Evolutionary conservation across 64 coral and sea anemone species (phyloP).

Genomic region (Montipora capricornis): DNA sequence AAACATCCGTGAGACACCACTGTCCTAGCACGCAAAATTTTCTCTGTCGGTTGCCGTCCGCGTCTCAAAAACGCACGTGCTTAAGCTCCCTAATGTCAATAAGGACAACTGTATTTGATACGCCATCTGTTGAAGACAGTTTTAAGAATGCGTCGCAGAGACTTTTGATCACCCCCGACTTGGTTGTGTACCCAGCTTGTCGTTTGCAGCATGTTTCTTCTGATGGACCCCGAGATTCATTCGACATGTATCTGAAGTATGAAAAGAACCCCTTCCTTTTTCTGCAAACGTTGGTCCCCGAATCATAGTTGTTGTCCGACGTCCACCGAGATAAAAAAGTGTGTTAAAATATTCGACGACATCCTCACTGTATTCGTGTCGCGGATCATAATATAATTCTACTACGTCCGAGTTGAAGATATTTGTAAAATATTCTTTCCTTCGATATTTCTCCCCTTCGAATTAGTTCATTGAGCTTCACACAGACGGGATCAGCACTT

Average conservation of each 20-base stretch:
- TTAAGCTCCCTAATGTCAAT: not conserved
- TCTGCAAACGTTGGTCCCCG: conserved; percentile 67
- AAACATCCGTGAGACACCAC: too few relatives aligned
- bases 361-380: conserved; percentile 54
- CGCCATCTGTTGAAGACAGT: conserved; percentile 24
- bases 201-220: conserved; percentile 12
- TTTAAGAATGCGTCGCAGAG: conserved; percentile 8
- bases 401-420: conserved; percentile 63
- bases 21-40: too few relatives aligned
- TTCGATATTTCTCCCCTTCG: not conserved
- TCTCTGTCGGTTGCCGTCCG: too few relatives aligned
- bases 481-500: conserved; percentile 65
- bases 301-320: conserved; percentile 60
- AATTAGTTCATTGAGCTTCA: conserved; percentile 68
- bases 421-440: conserved; percentile 70
- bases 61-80: too few relatives aligned
- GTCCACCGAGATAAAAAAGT: conserved; percentile 62
- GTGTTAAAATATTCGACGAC: conserved; percentile 74
- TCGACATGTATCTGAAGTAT: conserved; percentile 14
- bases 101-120: not conserved
- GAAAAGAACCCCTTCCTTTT: conserved; percentile 43
- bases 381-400: conserved; percentile 41
- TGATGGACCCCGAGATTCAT: conserved; percentile 53
- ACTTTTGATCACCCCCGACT: conserved; percentile 34
- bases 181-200: conserved; percentile 46